Conservation (phyloP, 2,797 vertebrate species). For the Rhincodon typus region DNA sequence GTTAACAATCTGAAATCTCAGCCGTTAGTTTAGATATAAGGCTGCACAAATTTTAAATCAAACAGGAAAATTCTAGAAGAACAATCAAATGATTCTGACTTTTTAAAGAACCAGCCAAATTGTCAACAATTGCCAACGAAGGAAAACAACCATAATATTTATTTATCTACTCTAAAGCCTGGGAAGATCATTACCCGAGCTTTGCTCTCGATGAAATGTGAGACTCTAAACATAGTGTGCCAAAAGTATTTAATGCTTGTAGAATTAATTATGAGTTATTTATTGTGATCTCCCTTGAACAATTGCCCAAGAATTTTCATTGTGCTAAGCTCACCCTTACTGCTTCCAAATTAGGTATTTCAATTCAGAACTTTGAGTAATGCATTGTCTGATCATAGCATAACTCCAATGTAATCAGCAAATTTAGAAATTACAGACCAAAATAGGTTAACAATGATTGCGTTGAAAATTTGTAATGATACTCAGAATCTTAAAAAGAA, state of each 20-base stretch:
- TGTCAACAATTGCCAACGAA: not conserved
- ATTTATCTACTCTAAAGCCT: not conserved
- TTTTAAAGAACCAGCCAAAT: not conserved
- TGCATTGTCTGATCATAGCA: not conserved
- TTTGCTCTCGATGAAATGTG: not conserved
- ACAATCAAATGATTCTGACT: not conserved
- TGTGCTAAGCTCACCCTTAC: not conserved
- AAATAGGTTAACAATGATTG: not conserved
- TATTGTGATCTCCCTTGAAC: not conserved
- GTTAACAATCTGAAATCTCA: not conserved
- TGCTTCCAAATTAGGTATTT: not conserved
- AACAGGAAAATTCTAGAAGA: not conserved
- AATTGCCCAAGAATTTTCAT: not conserved
- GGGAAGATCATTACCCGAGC: not conserved
- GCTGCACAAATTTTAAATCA: not conserved
- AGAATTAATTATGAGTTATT: not conserved
- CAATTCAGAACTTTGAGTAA: not conserved
- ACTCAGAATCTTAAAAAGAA: not conserved
- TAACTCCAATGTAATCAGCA: not conserved
- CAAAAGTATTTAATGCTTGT: not conserved
- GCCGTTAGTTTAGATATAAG: not conserved
- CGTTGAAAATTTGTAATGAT: not conserved
- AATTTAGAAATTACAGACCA: not conserved
- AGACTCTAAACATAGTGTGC: not conserved
- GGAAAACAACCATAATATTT: not conserved